Conservation (phyloP, 1,140 invertebrate genomes). For the Camponotus floridanus region DNA sequence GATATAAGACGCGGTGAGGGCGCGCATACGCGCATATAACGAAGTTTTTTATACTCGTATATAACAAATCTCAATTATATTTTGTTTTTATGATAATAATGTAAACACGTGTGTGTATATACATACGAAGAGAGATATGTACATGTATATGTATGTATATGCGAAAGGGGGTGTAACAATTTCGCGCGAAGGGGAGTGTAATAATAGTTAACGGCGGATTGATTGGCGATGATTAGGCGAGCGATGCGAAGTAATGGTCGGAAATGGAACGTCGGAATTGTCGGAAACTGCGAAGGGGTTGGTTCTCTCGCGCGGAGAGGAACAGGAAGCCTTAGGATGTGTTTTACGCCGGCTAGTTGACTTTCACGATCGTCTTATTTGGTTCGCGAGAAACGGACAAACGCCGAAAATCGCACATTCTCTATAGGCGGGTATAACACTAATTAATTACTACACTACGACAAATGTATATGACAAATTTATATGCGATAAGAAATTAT, state of each 20-base stretch:
- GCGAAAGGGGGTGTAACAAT: constrained; percentile 60
- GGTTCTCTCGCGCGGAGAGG: constrained; percentile 56
- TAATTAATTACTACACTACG: constrained; percentile 77
- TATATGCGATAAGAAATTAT: constrained; percentile 75
- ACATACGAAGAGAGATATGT: constrained; percentile 44
- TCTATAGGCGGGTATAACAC: constrained; percentile 63
- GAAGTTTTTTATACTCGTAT: constrained; percentile 77
- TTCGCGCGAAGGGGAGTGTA: constrained; percentile 57
- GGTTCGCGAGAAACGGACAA: constrained; percentile 58
- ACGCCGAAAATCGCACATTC: constrained; percentile 73
- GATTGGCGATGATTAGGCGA: constrained; percentile 37
- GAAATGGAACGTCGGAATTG: constrained; percentile 33
- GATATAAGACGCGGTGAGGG: constrained; percentile 68
- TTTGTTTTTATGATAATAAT: constrained; percentile 73
- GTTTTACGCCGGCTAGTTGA: constrained; percentile 74
- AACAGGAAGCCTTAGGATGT: constrained; percentile 72
- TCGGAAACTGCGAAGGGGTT: constrained; percentile 39
- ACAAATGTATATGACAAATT: constrained; percentile 75
- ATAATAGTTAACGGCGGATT: constrained; percentile 53
- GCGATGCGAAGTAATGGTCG: constrained; percentile 23
- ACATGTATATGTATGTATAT: constrained; percentile 65
- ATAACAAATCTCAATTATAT: constrained; percentile 75
- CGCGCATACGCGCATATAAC: constrained; percentile 49
- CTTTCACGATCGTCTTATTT: constrained; percentile 66
- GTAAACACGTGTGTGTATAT: constrained; percentile 55